Percentiles rank a stretch among this genome's conserved stretches.
Evolutionary conservation across 2,797 vertebrate genomes (phyloP).

Genomic region (Leucoraja ocellata): DNA sequence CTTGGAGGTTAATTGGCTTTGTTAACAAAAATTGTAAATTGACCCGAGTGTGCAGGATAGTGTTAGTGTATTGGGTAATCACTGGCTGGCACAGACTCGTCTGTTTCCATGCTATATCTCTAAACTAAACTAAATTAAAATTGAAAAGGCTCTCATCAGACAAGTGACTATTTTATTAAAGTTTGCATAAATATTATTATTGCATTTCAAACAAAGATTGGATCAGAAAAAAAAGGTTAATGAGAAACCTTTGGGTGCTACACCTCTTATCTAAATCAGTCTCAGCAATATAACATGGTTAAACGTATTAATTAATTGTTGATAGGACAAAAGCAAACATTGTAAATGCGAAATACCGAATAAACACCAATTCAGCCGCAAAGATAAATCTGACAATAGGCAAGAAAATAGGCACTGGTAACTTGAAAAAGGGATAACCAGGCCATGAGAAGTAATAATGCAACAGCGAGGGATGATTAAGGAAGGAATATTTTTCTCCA

Average conservation of each 20-base stretch:
- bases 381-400: background rate
- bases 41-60: too few species aligned
- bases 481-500: too few species aligned
- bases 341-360: background rate
- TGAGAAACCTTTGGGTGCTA: background rate
- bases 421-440: background rate
- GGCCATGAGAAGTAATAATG: background rate
- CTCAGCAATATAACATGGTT: background rate
- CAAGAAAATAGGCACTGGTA: background rate
- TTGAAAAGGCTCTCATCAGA: background rate
- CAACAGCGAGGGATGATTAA: too few species aligned
- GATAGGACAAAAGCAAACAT: background rate
- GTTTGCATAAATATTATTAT: background rate
- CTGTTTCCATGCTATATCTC: too few species aligned
- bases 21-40: too few species aligned
- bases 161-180: background rate
- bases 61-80: too few species aligned
- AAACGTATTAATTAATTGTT: background rate
- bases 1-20: too few species aligned
- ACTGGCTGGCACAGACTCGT: too few species aligned
- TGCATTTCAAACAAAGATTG: background rate
- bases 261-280: background rate
- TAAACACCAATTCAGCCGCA: background rate
- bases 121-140: too few species aligned
- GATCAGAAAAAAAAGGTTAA: background rate